Evolutionary conservation across 2,113 vertebrate species (phyloP), one percentile per base, ranked within the genome.

Genomic region (Hyla sarda): DNA sequence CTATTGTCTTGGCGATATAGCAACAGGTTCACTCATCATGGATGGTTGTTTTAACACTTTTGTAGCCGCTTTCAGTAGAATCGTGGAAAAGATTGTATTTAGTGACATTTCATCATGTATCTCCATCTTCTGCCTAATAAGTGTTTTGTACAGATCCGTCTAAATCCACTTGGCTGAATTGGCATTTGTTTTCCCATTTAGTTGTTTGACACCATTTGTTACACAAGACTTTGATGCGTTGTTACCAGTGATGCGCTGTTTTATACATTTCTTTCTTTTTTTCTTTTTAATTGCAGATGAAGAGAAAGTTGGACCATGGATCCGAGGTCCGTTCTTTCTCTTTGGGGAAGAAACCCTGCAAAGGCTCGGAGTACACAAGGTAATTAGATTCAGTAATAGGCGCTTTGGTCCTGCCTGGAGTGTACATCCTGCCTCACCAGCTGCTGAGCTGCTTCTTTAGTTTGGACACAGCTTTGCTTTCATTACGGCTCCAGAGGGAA

Each of bases 271-370:
- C 58, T 58, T 78, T 78, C 14, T 56, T 78, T 37, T 28, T n/a
- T 91, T 89, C 90, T 89, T 90, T 91, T 91, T 89, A 90, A 87
- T 96, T 94, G 87, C 94, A 99, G 98, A 99, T 99, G 98, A 99
- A 99, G 96, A 99, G 98, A 93, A 99, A 99, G 97, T 98, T 99
- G 96, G 98, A 99, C 95, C 98, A 98, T 96, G 98, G 98, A 94
- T 96, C 98, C 62, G 98, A 99, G 96, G 97, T 99, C 95, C 97
- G 98, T 92, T 95, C 98, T 94, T 99, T 99, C 96, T 97, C 98
- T 95, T 96, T 98, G 95, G 98, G 98, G 93, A 99, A 99, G 96
- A 99, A 99, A 93, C 98, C 98, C 93, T 99, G 97, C 94, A 99
- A 98, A 96, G 97, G 97, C 91, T 94, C 97, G 73, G 97, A 99